Evolutionary conservation across 2,888 invertebrate genomes (phyloP).

Genomic region (Drosophila aldrichi): DNA sequence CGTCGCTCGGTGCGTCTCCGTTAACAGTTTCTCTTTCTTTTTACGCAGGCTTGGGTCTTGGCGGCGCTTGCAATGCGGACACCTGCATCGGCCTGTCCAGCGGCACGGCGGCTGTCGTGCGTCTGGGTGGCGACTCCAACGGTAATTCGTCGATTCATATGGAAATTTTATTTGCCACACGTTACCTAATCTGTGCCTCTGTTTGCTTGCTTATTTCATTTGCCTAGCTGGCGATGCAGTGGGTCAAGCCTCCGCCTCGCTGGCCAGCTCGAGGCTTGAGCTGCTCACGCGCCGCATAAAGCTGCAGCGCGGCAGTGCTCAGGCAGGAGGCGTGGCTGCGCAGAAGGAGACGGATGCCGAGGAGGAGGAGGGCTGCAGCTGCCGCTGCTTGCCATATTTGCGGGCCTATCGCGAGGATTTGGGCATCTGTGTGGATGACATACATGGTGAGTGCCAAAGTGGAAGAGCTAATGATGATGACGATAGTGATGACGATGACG

Average conservation of each 20-base stretch:
- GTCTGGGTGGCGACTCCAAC: conserved; percentile 68
- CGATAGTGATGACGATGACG: conserved; percentile 5
- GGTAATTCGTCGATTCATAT: conserved; percentile 80
- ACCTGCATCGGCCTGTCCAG: conserved; percentile 85
- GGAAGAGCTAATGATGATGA: background rate
- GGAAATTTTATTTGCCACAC: conserved; percentile 53
- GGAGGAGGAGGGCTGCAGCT: conserved; percentile 87
- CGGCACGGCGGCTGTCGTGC: conserved; percentile 84
- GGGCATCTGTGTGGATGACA: conserved; percentile 93
- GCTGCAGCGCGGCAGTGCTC: conserved; percentile 39
- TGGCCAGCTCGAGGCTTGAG: conserved; percentile 68
- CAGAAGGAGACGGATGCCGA: conserved; percentile 23
- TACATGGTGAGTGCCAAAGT: conserved; percentile 89
- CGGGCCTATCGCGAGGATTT: conserved; percentile 94
- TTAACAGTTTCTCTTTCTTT: conserved; percentile 48
- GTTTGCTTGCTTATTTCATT: conserved; percentile 9
- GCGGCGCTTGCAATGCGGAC: conserved; percentile 83
- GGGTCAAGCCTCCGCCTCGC: conserved; percentile 51
- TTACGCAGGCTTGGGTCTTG: conserved; percentile 62
- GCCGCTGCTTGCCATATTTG: conserved; percentile 91
- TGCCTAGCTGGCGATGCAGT: conserved; percentile 10
- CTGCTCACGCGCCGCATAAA: conserved; percentile 70
- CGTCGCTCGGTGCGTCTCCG: background rate
- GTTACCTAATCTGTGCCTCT: conserved; percentile 20
- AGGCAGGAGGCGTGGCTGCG: conserved; percentile 17